Evolutionary conservation across 2,888 invertebrate genomes (phyloP), one percentile per base, ranked within the genome.

Genomic region (Acrobasis consociella): DNA sequence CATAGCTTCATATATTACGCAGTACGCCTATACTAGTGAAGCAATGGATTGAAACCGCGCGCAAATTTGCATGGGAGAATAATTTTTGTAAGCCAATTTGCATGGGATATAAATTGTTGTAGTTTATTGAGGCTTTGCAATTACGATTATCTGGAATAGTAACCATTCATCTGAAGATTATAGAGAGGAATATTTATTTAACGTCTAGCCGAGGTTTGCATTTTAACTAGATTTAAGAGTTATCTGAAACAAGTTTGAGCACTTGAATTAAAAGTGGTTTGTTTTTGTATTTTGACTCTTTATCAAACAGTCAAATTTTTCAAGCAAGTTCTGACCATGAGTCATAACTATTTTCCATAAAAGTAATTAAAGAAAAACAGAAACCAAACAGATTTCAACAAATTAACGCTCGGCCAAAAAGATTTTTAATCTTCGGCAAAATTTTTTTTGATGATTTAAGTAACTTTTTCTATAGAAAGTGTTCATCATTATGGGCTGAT

Each of bases 81-180:
- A 52, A n/a, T 11, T 39, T 60, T 69, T 58, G 58, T 52, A 49
- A 39, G 16, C 59, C 59, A 64, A 63, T 63, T 56, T 58, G 55
- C 64, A 68, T 42, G 60, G 39, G 60, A 62, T 37, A 50, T 49
- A 63, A 64, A 68, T 62, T 62, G 60, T 55, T 37, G 17, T 69
- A 70, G 64, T 69, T 68, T 64, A 60, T 62, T 46, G 63, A 62
- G 7, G 46, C 60, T 53, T 59, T 62, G 59, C 63, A 62, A 64
- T 65, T 65, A 62, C 65, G 64, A 69, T 67, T 60, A 64, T 62
- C 49, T 16, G 60, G 62, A 70, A 70, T 65, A 65, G 62, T 66
- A 66, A 65, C 62, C 64, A 67, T 72, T 69, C 65, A 67, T 65
- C 62, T 64, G 60, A 62, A 62, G 62, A 60, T 42, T 55, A 56